Base-by-base conservation (phyloP, 2,797 vertebrate genomes). In the Argya squamiceps region DNA sequence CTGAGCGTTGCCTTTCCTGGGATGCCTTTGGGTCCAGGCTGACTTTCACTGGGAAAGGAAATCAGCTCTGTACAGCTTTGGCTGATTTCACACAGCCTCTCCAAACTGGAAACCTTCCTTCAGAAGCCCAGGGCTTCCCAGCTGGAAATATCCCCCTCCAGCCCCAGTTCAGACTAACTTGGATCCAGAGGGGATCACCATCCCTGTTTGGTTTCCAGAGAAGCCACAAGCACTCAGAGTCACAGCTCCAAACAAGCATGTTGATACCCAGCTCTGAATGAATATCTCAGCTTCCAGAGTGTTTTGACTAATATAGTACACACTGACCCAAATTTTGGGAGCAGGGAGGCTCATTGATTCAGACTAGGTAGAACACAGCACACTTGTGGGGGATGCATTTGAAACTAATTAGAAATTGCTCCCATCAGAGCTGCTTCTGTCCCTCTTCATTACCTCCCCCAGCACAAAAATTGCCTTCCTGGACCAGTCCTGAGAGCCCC, bases 261-360 rank as follows among this genome's bases (percentile, higher is more conserved):
- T 8, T 76, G 58, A 47, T 65, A 65, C 10, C 76, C 47, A 76
- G 55, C 46, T 59, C 80, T 59, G 52, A 75, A 69, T 49, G 32
- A 82, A 1, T 43, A 27, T 44, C 80, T 93, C 34, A 6, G 46
- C 76, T 85, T 69, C 65, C 55, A 30, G 59, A 94, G 29, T 88
- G 15, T 81, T 95, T 96, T 94, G 83, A 58, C 73, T 92, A 86
- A 83, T 63, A 39, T 56, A 89, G 63, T 50, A 91, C 49, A 79
- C 59, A 69, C 47, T 71, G 74, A 94, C 88, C 55, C 86, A 78
- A 49, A 69, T 65, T 78, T 67, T 29, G 41, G 46, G 43, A 74
- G 50, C 63, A 75, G 47, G 30, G n/a, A 65, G 27, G 17, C 58
- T 90, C 81, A 52, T 75, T 59, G 82, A 81, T 69, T 83, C 65